These are phyloP conservation scores for Dicranocentrus wangi DNA, from an alignment of 2,888 invertebrate genomes.

Conservation along the genomic window DNA sequence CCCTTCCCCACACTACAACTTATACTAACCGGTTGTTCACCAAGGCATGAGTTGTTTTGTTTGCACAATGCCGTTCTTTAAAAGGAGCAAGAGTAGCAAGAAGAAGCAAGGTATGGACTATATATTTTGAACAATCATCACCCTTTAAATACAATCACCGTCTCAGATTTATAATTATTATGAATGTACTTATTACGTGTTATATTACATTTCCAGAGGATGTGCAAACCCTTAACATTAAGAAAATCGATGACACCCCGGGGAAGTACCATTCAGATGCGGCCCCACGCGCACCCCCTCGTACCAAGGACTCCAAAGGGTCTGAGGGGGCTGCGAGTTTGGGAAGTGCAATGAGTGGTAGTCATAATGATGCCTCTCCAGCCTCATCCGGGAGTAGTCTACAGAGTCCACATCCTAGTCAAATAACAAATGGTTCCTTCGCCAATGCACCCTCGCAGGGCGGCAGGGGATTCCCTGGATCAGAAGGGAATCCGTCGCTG, in stretches of 20 bases:
- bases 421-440: slow-evolving; percentile 29
- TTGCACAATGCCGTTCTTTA: slow-evolving; percentile 69
- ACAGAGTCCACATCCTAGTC: slow-evolving; percentile 41
- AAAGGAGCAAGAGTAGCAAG: slow-evolving; percentile 67
- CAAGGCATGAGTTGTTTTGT: slow-evolving; percentile 63
- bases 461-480: not conserved
- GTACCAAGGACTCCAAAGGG: slow-evolving; percentile 18
- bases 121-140: not conserved
- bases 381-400: slow-evolving; percentile 10
- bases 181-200: too few relatives aligned
- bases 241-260: not conserved
- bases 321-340: slow-evolving; percentile 30
- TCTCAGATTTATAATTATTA: too few relatives aligned
- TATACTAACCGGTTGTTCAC: too few relatives aligned
- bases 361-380: slow-evolving; percentile 7
- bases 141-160: too few relatives aligned
- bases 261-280: slow-evolving; percentile 8
- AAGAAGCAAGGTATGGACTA: slow-evolving; percentile 59
- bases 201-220: slow-evolving; percentile 18
- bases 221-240: slow-evolving; percentile 16
- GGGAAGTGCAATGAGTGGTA: slow-evolving; percentile 8
- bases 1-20: too few relatives aligned
- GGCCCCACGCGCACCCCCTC: slow-evolving; percentile 15
- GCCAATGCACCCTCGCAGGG: not conserved
- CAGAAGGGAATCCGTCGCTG: too few relatives aligned